Conservation (phyloP, 2,113 vertebrate genomes). For the Ranitomeya variabilis region DNA sequence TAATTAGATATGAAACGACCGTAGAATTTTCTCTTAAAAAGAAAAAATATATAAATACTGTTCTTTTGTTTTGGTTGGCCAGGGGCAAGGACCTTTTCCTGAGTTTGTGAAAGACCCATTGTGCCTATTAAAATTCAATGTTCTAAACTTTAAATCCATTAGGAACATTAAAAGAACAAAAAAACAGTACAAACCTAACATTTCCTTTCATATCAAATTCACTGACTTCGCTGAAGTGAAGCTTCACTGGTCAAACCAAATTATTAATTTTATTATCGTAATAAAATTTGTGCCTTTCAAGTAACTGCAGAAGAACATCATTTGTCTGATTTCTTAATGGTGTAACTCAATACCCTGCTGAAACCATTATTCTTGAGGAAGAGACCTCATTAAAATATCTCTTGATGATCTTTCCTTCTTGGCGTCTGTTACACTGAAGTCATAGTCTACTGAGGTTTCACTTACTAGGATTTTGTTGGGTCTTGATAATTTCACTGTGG, state of each 20-base stretch:
- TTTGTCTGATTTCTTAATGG: constrained; percentile 31
- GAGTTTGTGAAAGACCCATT: background rate
- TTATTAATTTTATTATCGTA: constrained; percentile 28
- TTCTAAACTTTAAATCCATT: background rate
- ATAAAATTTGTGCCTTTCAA: constrained; percentile 38
- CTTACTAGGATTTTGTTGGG: constrained; percentile 4
- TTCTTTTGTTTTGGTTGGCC: background rate
- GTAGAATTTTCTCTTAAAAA: background rate
- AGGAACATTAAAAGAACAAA: background rate
- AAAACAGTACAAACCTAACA: background rate
- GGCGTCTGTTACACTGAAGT: constrained; percentile 11
- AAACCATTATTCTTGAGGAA: constrained; percentile 36
- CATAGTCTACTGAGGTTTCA: constrained; percentile 38
- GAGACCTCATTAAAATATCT: constrained; percentile 29
- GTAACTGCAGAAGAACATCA: constrained; percentile 11
- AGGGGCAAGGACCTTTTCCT: background rate
- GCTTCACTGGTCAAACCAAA: background rate
- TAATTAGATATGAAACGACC: background rate
- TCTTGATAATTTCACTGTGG: constrained; percentile 15
- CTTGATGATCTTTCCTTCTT: constrained; percentile 15
- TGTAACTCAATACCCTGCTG: constrained; percentile 10
- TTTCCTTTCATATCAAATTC: constrained; percentile 12
- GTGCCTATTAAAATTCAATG: background rate
- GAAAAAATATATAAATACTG: background rate
- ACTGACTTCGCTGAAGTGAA: background rate